Evolutionary conservation across 2,888 invertebrate species (phyloP), one percentile per base, ranked within the genome.

Genomic region (Sphaerophoria rueppellii): DNA sequence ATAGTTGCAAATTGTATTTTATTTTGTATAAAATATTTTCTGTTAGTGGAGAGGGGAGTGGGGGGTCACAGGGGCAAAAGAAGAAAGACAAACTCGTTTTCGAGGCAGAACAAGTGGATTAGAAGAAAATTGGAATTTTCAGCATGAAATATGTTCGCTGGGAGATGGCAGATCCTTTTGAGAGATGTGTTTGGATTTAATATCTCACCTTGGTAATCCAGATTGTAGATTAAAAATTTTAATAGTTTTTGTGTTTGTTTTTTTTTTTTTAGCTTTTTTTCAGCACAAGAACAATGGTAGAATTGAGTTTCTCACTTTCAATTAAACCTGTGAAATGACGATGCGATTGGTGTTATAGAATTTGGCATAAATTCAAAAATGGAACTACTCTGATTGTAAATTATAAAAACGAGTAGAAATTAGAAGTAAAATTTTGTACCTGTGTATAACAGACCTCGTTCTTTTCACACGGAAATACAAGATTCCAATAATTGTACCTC

Each of bases 1-100:
- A 86, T 87, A 87, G 87, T 87, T 86, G 87, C 86, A 87, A 87
- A 87, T 87, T 87, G 86, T 83, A 86, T 86, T 83, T 87, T 86
- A 87, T 86, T 87, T 83, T 83, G 86, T 78, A 71, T 81, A 80
- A 85, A 85, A 81, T 77, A 83, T 80, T 85, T 83, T 85, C 78
- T 70, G 82, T 74, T 48, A 32, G 37, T 61, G 73, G 34, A 9
- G 63, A 35, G 50, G 50, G 50, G 6, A 34, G 12, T 16, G 11
- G 16, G 16, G 2, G 2, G 52, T 24, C 43, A 46, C 14, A 63
- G 9, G 46, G 54, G 5, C 11, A 50, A 24, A 37, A 6, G 35
- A 32, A 48, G 43, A 52, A 14, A 2, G 50, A 34, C 58, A 71
- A 50, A 37, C 24, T 43, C 63, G 46, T 72, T 75, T 61, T 14